Percentiles rank a stretch among this genome's conserved stretches.
These are phyloP conservation scores for Labeo catla DNA, from an alignment of 2,113 vertebrate genomes.

Conservation along the genomic window DNA sequence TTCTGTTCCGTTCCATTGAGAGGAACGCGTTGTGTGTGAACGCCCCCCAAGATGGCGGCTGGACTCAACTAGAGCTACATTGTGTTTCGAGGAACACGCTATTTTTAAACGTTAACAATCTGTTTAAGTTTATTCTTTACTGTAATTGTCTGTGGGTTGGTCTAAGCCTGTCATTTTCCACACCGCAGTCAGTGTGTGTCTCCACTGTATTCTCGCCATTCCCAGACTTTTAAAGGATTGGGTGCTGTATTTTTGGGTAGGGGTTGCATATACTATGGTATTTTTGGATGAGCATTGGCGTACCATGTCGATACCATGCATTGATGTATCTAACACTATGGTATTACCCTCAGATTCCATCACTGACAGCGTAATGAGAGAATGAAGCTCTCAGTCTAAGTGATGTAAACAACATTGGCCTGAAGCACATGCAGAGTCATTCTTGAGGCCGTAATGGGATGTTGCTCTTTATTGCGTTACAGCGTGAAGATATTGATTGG, in stretches of 20 bases:
- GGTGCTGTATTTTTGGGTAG: neutral
- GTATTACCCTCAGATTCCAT: neutral
- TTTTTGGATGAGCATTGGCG: neutral
- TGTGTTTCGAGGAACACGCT: neutral
- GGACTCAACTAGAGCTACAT: constrained; percentile 83
- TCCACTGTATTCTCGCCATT: neutral
- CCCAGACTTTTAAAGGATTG: neutral
- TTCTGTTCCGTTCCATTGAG: neutral
- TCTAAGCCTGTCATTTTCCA: neutral
- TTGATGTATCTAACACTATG: neutral
- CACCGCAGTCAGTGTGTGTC: neutral
- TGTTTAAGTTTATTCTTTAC: neutral
- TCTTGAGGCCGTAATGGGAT: neutral
- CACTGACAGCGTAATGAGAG: neutral
- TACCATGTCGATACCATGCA: too few relatives aligned
- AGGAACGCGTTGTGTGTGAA: neutral
- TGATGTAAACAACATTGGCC: neutral
- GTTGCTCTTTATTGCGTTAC: neutral
- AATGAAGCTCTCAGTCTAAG: neutral
- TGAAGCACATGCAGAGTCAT: neutral
- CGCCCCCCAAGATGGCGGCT: constrained; percentile 88
- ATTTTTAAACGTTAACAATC: neutral
- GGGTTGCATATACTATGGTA: neutral
- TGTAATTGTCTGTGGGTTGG: neutral
- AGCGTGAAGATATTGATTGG: neutral